Evolutionary conservation across 2,797 vertebrate species (phyloP).

Genomic region (Discoglossus pictus): DNA sequence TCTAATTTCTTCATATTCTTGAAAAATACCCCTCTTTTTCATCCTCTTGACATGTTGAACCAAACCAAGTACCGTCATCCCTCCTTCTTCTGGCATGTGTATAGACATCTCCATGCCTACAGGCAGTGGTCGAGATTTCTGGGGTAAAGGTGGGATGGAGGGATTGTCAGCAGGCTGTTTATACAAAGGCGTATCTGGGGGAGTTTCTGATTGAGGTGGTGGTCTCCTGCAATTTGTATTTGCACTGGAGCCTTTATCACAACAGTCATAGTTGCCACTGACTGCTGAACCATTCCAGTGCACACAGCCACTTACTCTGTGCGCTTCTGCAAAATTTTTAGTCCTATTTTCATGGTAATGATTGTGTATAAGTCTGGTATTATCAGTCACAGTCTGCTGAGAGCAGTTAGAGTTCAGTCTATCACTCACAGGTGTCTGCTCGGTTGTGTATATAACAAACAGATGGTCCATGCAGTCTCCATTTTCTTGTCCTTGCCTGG

Average conservation of each 20-base stretch:
- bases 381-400: slow-evolving; percentile 63
- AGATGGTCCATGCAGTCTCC: slow-evolving; percentile 79
- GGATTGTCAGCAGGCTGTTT: slow-evolving; percentile 54
- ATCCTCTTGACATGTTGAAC: slow-evolving; percentile 77
- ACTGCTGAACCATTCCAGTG: slow-evolving; percentile 76
- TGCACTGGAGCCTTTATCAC: slow-evolving; percentile 51
- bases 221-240: slow-evolving; percentile 73
- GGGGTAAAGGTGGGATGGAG: slow-evolving; percentile 75
- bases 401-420: slow-evolving; percentile 74
- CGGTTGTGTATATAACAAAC: slow-evolving; percentile 75
- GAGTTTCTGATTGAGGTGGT: slow-evolving; percentile 77
- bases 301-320: slow-evolving; percentile 55
- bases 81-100: slow-evolving; percentile 75
- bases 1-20: slow-evolving; percentile 84
- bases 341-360: slow-evolving; percentile 64
- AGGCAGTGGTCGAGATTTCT: slow-evolving; percentile 75
- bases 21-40: slow-evolving; percentile 82
- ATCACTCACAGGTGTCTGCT: slow-evolving; percentile 65
- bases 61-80: slow-evolving; percentile 73
- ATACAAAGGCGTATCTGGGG: slow-evolving; percentile 74
- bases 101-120: slow-evolving; percentile 69
- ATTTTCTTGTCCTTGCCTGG: slow-evolving; percentile 54
- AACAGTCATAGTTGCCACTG: slow-evolving; percentile 58
- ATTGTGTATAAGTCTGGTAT: slow-evolving; percentile 78
- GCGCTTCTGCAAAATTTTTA: slow-evolving; percentile 60